Base-by-base conservation (phyloP, 1,140 invertebrate species). In the Zaprionus davidi region DNA sequence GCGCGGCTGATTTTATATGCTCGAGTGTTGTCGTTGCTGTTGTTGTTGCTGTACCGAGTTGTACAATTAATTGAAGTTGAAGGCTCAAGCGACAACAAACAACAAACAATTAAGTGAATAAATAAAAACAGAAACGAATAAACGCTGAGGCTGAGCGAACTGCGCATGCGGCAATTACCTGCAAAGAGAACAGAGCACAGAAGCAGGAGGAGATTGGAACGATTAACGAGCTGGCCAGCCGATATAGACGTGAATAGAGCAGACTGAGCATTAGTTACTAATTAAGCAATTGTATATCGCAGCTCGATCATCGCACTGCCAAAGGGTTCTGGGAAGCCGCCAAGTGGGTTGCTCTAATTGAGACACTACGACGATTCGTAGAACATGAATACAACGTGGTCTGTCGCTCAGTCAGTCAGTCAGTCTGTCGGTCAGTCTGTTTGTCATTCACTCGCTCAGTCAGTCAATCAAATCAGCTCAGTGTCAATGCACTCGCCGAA, bases 401-500 rank as follows among this genome's bases (percentile, higher is more conserved):
- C 17, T n/a, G n/a, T n/a, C n/a, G n/a, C n/a, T n/a, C 55, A 81
- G 58, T 55, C 13, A 5, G 28, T 49, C 46, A 31, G 26, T 13
- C 20, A 5, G 34, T 20, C 62, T 20, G 36, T 69, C 31, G 34
- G 56, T 71, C 34, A 71, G 64, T 75, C 58, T 46, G 62, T 65
- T 41, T 51, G 28, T 59, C 81, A 74, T 44, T 66, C 55, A 62
- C n/a, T 58, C 46, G 56, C 49, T 73, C 81, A 78, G 71, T 78
- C 68, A 68, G 66, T 81, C 83, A 78, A 88, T 87, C 80, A 78
- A 74, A 79, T 74, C 62, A 24, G 70, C 81, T 88, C 84, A 85
- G 85, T 85, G 84, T 90, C 85, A 90, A 90, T 90, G 85, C 86
- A 90, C 85, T 90, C 76, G 57, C 41, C 53, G 36, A 28, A 31